Evolutionary conservation across 2,888 invertebrate genomes (phyloP).

Genomic region (Orgyia antiqua): DNA sequence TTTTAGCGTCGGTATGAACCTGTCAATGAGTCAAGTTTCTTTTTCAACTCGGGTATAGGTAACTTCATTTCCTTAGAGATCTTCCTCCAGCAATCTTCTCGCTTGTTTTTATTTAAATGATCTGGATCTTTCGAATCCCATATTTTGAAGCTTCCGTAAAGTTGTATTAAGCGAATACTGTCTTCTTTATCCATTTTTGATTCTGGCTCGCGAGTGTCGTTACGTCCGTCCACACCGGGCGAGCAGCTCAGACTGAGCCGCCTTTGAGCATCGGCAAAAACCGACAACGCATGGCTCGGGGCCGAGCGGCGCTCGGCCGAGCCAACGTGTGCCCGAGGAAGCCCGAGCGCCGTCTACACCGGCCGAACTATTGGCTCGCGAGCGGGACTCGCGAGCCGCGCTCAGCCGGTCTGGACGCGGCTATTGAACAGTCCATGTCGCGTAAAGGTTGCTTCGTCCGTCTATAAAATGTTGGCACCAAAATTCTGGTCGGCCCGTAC

Average conservation of each 20-base stretch:
- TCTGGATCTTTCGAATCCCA: too few relatives aligned
- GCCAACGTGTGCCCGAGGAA: conserved; percentile 20
- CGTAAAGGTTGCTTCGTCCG: too few relatives aligned
- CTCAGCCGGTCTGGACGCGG: conserved; percentile 1
- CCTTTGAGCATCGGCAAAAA: conserved; percentile 19
- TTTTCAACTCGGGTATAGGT: conserved; percentile 10
- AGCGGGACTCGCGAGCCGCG: conserved; percentile 1
- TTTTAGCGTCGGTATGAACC: conserved; percentile 10
- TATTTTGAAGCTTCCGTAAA: too few relatives aligned
- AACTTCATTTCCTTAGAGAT: conserved; percentile 11
- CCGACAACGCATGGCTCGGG: conserved; percentile 21
- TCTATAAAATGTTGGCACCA: too few relatives aligned
- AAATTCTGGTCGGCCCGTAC: too few relatives aligned
- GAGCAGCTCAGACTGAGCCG: too few relatives aligned
- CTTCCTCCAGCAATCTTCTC: conserved; percentile 10
- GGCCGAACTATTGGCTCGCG: conserved; percentile 1
- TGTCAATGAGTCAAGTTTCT: conserved; percentile 12
- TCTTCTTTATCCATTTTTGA: too few relatives aligned
- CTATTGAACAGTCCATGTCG: neutral
- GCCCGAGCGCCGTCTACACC: conserved; percentile 19
- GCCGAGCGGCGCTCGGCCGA: conserved; percentile 20
- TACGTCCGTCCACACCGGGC: too few relatives aligned
- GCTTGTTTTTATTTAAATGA: too few relatives aligned
- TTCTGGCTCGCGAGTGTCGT: too few relatives aligned
- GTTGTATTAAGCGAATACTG: too few relatives aligned